Evolutionary conservation across 2,113 vertebrate genomes (phyloP).

Genomic region (Nasalis larvatus): DNA sequence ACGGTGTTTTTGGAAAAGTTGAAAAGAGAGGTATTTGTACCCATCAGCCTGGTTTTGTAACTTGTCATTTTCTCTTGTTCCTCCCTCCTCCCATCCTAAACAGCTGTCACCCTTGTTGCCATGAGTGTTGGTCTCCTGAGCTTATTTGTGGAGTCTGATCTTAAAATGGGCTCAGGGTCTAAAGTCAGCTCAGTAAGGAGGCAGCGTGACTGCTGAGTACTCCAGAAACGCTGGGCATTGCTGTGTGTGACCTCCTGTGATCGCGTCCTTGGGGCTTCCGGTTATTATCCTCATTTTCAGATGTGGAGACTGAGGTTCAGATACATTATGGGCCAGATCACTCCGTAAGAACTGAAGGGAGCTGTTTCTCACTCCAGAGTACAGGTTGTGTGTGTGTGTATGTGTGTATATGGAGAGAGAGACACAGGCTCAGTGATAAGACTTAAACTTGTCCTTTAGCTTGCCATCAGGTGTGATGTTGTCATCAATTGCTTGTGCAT

Average conservation of each 20-base stretch:
- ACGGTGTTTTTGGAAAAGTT: background rate
- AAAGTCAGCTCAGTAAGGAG: background rate
- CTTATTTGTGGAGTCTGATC: background rate
- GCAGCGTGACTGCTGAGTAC: too few relatives aligned
- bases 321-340: background rate
- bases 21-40: background rate
- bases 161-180: background rate
- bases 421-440: too few relatives aligned
- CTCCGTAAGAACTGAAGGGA: background rate
- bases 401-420: accelerated
- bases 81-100: background rate
- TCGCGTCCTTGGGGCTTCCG: too few relatives aligned
- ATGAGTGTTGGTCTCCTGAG: background rate
- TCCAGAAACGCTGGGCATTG: background rate
- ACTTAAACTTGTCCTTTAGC: background rate
- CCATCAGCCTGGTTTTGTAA: background rate
- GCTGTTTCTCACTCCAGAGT: background rate
- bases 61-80: background rate
- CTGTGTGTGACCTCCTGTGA: accelerated
- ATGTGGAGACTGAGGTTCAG: background rate
- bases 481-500: background rate
- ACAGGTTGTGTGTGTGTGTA: background rate
- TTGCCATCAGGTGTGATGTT: background rate
- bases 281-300: background rate
- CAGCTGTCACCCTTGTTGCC: background rate